phyloP scores from a whole-genome alignment of 2,113 vertebrate genomes.

The Chrysochloris asiatica region DNA sequence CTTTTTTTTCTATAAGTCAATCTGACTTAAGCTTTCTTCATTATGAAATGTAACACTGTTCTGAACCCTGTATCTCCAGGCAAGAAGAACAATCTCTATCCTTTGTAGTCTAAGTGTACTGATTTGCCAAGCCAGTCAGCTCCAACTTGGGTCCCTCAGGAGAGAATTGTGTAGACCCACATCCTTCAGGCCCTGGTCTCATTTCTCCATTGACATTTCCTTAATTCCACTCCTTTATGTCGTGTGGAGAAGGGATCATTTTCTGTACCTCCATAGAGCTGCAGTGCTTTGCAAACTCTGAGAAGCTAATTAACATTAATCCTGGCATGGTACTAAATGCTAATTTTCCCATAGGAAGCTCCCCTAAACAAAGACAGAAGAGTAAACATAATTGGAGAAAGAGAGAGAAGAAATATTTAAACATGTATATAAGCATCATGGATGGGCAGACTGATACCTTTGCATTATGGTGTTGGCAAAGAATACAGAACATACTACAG shows the following conservation, averaged over 20 bases:
- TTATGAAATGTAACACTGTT: background rate
- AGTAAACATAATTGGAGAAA: background rate
- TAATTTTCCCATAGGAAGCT: conserved; percentile 11
- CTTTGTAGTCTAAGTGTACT: background rate
- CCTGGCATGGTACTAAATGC: background rate
- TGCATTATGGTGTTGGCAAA: too few species aligned
- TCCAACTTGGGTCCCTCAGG: background rate
- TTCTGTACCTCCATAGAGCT: background rate
- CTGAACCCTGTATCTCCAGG: background rate
- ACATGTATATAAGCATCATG: background rate
- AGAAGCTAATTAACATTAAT: background rate
- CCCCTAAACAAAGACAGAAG: background rate
- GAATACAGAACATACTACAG: too few species aligned
- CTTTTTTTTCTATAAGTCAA: background rate
- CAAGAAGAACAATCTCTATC: background rate
- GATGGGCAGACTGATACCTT: too few species aligned
- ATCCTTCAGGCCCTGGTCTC: background rate
- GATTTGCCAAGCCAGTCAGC: background rate
- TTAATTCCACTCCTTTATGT: background rate
- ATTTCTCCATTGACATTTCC: fast-evolving
- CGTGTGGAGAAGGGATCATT: background rate
- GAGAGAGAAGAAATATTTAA: background rate
- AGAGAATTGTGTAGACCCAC: too few species aligned
- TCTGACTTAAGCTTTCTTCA: background rate
- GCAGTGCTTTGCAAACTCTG: background rate